Percentiles rank a stretch among this genome's conserved stretches.
Conservation (phyloP, 2,797 vertebrate genomes). For the Danio kyathit region DNA sequence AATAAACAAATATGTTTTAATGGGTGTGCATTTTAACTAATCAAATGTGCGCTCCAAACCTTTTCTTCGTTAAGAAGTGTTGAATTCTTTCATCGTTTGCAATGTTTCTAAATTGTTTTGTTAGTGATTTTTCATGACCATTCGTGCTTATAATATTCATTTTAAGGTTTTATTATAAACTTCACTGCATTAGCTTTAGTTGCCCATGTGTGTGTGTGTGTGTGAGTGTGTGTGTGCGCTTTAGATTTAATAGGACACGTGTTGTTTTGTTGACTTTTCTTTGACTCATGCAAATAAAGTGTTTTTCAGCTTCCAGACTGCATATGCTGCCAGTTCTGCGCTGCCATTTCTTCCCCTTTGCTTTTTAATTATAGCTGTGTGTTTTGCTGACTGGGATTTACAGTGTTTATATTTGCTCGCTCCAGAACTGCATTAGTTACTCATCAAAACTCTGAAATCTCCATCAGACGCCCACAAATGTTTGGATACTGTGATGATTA, state of each 20-base stretch:
- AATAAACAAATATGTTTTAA: no score
- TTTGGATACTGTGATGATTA: constrained; percentile 34
- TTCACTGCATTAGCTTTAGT: background rate
- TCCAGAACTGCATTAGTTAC: constrained; percentile 14
- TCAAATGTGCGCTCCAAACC: no score
- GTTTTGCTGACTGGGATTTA: constrained; percentile 13
- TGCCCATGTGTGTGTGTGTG: background rate
- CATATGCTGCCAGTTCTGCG: background rate
- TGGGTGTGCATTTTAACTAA: no score
- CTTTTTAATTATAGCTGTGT: constrained; percentile 37
- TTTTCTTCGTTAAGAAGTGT: no score
- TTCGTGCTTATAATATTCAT: no score
- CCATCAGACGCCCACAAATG: constrained; percentile 13
- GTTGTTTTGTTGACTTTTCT: constrained; percentile 12
- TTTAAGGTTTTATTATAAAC: background rate
- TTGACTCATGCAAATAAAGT: background rate
- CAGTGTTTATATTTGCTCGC: background rate
- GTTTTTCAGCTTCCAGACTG: background rate
- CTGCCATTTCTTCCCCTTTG: background rate
- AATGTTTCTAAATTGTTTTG: no score
- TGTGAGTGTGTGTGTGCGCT: background rate
- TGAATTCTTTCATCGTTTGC: no score
- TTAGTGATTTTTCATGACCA: no score
- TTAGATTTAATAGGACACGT: background rate
- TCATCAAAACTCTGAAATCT: background rate